Percentiles rank a stretch among this genome's conserved stretches.
These are phyloP conservation scores for Cosmopolites sordidus DNA, from an alignment of 2,888 invertebrate genomes.

Conservation along the genomic window DNA sequence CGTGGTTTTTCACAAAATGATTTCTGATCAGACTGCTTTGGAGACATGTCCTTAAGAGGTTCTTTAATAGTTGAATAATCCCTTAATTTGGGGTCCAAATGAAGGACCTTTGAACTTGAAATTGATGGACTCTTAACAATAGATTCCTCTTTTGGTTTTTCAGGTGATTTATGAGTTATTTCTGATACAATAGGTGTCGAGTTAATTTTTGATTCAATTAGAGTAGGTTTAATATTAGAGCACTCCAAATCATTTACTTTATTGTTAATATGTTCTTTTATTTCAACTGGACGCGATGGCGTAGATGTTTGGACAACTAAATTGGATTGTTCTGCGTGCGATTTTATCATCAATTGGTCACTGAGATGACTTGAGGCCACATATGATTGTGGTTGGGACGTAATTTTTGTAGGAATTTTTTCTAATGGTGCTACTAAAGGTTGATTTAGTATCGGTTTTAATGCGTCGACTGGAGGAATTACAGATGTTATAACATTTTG, in stretches of 20 bases:
- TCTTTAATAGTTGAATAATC: constrained; percentile 2
- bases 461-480: too few relatives aligned
- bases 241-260: background rate
- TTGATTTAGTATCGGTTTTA: too few relatives aligned
- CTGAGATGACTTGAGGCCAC: constrained; percentile 3
- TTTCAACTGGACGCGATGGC: too few relatives aligned
- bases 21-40: background rate
- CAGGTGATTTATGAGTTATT: background rate
- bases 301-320: background rate
- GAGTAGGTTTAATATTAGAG: background rate
- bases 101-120: too few relatives aligned
- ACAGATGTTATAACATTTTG: too few relatives aligned
- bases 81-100: background rate
- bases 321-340: too few relatives aligned
- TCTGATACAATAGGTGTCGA: background rate
- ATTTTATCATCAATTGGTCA: background rate
- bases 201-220: background rate
- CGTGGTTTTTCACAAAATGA: background rate
- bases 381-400: background rate
- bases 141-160: background rate
- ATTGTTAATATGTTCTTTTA: background rate
- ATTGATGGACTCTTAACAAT: background rate
- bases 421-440: too few relatives aligned
- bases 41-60: background rate
- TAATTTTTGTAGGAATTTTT: too few relatives aligned